phyloP scores from a whole-genome alignment of 2,797 vertebrate species.

The Microchirus variegatus region DNA sequence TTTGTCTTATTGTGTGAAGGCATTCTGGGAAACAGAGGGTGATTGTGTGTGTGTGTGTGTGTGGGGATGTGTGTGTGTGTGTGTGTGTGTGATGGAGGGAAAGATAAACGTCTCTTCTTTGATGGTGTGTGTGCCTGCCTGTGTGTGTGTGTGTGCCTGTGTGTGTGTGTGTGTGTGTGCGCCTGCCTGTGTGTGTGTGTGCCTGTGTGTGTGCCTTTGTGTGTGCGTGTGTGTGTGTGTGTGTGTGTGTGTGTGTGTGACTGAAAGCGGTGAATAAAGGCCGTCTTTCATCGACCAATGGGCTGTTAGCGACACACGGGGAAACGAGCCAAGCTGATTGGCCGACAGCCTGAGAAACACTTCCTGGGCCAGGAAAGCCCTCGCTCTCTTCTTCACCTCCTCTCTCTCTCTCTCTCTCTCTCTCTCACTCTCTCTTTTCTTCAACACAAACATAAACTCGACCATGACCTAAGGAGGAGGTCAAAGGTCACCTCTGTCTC shows the following conservation, averaged over 20 bases:
- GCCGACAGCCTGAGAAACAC: conserved; percentile 77
- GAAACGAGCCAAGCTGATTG: conserved; percentile 75
- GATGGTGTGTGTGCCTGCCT: too few species aligned
- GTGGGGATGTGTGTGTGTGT: too few species aligned
- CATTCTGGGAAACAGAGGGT: conserved; percentile 28
- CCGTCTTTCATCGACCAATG: conserved; percentile 78
- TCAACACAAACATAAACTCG: too few species aligned
- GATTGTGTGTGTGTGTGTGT: conserved; percentile 14
- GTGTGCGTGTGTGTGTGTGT: conserved; percentile 39
- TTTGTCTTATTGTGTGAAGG: conserved; percentile 5
- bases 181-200: conserved; percentile 44
- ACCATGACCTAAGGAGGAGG: too few species aligned
- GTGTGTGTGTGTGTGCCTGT: too few species aligned
- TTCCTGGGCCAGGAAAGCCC: conserved; percentile 75
- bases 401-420: conserved; percentile 35
- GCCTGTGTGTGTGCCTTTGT: conserved; percentile 46
- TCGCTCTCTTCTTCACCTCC: conserved; percentile 65
- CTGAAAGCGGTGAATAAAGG: conserved; percentile 77
- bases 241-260: conserved; percentile 67
- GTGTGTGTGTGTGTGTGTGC: conserved; percentile 41
- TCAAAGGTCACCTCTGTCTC: background rate
- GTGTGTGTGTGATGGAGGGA: conserved; percentile 1
- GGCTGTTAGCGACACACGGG: conserved; percentile 75
- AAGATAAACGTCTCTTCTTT: too few species aligned
- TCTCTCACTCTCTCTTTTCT: background rate